phyloP scores from a whole-genome alignment of 2,797 vertebrate species.

The Halcyon smyrnensis region DNA sequence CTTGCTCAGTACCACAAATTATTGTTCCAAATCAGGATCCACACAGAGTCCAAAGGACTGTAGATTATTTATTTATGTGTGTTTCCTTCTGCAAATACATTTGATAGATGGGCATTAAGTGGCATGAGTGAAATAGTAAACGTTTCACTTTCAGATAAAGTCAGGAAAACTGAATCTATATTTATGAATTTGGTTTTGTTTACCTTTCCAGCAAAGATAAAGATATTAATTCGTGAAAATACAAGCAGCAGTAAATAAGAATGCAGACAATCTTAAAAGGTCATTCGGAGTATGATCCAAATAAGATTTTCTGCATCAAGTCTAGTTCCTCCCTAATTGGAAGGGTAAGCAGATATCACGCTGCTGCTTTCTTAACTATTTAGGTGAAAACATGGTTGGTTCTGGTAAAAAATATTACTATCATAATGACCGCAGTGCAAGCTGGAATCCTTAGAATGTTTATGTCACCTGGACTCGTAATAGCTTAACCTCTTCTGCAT shows the following conservation, averaged over 20 bases:
- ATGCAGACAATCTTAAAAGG: constrained; percentile 28
- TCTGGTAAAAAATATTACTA: not conserved
- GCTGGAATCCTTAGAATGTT: not conserved
- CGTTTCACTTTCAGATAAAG: not conserved
- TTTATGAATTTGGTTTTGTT: not conserved
- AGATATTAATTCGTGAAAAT: constrained; percentile 35
- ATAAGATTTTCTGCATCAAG: not conserved
- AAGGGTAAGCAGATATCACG: not conserved
- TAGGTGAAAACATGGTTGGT: not conserved
- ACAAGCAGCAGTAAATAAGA: constrained; percentile 37
- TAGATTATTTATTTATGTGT: not conserved
- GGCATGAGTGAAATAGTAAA: not conserved
- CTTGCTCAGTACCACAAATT: not conserved
- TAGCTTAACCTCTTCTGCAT: not conserved
- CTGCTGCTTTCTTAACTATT: not conserved
- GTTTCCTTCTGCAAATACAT: not conserved
- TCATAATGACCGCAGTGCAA: not conserved
- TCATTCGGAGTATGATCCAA: constrained; percentile 10
- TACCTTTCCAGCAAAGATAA: not conserved
- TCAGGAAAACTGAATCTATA: not conserved
- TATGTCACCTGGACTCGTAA: not conserved
- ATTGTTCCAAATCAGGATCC: not conserved
- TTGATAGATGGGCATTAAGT: constrained; percentile 1
- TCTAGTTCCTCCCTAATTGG: not conserved
- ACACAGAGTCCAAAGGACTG: not conserved